Conservation (phyloP, 2,113 vertebrate species). For the Brachyistius frenatus region DNA sequence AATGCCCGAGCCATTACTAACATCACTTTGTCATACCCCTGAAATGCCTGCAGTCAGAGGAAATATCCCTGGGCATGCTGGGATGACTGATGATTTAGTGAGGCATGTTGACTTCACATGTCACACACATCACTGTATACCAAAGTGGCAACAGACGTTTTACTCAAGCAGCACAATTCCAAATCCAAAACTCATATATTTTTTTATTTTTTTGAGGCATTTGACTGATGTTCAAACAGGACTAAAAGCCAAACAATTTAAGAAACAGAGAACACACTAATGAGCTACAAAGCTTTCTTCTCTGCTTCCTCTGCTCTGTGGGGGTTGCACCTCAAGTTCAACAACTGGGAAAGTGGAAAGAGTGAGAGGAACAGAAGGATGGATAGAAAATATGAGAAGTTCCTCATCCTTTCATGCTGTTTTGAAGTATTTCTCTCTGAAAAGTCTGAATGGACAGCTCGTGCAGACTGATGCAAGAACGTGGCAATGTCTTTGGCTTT, state of each 20-base stretch:
- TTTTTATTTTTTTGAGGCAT: not conserved
- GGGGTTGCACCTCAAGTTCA: constrained; percentile 50
- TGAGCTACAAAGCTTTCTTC: constrained; percentile 10
- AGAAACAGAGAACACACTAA: constrained; percentile 28
- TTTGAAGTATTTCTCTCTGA: constrained; percentile 71
- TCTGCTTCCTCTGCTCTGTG: constrained; percentile 24
- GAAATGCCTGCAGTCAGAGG: constrained; percentile 54
- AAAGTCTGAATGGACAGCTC: constrained; percentile 70
- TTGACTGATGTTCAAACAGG: constrained; percentile 9
- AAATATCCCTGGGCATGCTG: constrained; percentile 48
- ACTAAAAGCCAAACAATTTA: constrained; percentile 12
- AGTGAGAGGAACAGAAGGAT: constrained; percentile 44
- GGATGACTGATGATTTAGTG: constrained; percentile 41
- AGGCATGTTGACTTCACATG: constrained; percentile 13
- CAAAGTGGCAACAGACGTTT: not conserved
- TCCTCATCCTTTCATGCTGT: constrained; percentile 56
- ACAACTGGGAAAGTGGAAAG: constrained; percentile 39
- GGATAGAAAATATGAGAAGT: constrained; percentile 47
- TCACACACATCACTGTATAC: not conserved
- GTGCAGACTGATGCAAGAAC: constrained; percentile 75
- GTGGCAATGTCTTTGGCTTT: constrained; percentile 66
- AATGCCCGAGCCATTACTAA: constrained; percentile 58
- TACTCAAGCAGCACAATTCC: constrained; percentile 6
- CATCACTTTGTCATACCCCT: constrained; percentile 38
- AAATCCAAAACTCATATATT: constrained; percentile 10